A percentile compares a stretch with the other conserved stretches of the same genome.
These are phyloP conservation scores for Liopterus haemorrhoidalis DNA, from an alignment of 2,888 invertebrate genomes.

Conservation along the genomic window DNA sequence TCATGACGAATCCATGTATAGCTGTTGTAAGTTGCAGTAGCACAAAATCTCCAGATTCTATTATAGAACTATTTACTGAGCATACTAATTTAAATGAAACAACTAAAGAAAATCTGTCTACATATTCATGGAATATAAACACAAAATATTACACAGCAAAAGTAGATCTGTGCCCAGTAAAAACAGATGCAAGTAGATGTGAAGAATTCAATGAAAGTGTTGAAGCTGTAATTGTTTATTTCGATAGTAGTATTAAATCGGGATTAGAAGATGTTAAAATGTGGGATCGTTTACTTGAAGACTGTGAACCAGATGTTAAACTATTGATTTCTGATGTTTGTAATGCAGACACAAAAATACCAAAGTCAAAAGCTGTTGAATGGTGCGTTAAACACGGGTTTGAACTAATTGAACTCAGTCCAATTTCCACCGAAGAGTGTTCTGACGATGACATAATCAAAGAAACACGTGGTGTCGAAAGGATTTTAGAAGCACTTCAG, in stretches of 20 bases:
- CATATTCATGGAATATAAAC: slow-evolving; percentile 54
- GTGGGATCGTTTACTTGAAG: slow-evolving; percentile 38
- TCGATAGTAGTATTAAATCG: slow-evolving; percentile 52
- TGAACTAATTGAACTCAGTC: slow-evolving; percentile 63
- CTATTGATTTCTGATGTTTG: slow-evolving; percentile 54
- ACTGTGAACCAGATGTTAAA: slow-evolving; percentile 49
- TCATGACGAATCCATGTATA: slow-evolving; percentile 38
- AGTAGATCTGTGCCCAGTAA: slow-evolving; percentile 52
- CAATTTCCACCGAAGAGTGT: slow-evolving; percentile 42
- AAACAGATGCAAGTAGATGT: slow-evolving; percentile 46
- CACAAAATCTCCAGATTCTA: slow-evolving; percentile 42
- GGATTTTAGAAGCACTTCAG: slow-evolving; percentile 64
- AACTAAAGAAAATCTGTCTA: slow-evolving; percentile 31
- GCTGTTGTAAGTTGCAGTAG: slow-evolving; percentile 43
- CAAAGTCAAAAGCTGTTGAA: slow-evolving; percentile 46
- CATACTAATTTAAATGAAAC: slow-evolving; percentile 33
- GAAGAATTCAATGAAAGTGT: slow-evolving; percentile 48
- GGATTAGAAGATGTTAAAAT: slow-evolving; percentile 41
- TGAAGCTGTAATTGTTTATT: slow-evolving; percentile 59
- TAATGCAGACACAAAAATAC: slow-evolving; percentile 43
- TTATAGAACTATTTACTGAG: slow-evolving; percentile 44
- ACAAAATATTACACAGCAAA: slow-evolving; percentile 68
- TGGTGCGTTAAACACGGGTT: slow-evolving; percentile 65
- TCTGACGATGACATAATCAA: slow-evolving; percentile 49
- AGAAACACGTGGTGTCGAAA: slow-evolving; percentile 59